Evolutionary conservation across 2,113 vertebrate genomes (phyloP).

Genomic region (Tyrannus savana): DNA sequence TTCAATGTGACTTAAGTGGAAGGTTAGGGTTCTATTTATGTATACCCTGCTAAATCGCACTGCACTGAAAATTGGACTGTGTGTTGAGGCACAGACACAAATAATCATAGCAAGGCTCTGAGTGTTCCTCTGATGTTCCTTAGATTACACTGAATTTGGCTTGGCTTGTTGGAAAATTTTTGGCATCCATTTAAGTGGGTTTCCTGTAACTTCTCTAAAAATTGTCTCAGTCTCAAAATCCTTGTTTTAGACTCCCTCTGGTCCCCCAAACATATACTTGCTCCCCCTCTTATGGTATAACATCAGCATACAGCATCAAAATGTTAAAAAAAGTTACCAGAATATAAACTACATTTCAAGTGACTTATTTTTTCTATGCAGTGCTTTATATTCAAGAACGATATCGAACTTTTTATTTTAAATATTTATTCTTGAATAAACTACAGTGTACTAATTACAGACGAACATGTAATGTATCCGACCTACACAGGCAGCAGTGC

Average conservation of each 20-base stretch:
- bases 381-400: neutral
- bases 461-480: neutral
- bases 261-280: neutral
- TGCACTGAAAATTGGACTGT: neutral
- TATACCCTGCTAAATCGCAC: neutral
- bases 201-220: slow-evolving; percentile 49
- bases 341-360: neutral
- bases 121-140: slow-evolving; percentile 35
- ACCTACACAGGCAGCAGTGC: slow-evolving; percentile 4
- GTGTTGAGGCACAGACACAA: neutral
- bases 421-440: slow-evolving; percentile 48
- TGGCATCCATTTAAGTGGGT: neutral
- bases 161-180: neutral
- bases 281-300: neutral
- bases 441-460: neutral
- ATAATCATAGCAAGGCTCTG: slow-evolving; percentile 42
- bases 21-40: neutral
- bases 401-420: neutral
- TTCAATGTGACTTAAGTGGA: neutral
- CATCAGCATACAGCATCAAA: neutral
- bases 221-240: slow-evolving; percentile 4
- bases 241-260: neutral
- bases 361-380: neutral
- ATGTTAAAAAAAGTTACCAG: neutral
- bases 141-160: slow-evolving; percentile 45